Conservation (phyloP, 2,113 vertebrate genomes). For the Rhombomys opimus region DNA sequence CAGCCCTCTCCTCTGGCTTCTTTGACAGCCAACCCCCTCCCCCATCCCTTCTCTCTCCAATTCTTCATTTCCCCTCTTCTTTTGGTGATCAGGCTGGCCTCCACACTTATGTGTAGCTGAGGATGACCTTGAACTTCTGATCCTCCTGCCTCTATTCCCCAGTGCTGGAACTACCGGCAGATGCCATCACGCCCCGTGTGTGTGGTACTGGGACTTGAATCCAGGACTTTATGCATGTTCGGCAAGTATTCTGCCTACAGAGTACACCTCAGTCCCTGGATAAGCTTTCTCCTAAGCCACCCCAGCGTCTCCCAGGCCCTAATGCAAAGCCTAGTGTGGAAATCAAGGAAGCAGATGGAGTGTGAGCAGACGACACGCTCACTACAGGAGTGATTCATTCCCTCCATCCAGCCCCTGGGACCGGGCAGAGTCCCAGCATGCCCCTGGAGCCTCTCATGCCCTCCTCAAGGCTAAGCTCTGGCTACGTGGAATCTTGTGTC, state of each 20-base stretch:
- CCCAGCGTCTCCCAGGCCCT: background rate
- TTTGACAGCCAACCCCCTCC: background rate
- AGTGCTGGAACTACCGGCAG: background rate
- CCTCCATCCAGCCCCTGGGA: background rate
- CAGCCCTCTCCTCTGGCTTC: background rate
- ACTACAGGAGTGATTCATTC: accelerated
- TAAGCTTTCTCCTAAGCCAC: too few relatives aligned
- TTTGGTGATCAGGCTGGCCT: background rate
- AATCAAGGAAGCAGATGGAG: background rate
- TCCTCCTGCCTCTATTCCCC: background rate
- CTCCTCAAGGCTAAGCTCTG: background rate
- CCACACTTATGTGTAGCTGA: background rate
- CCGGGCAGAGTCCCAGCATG: background rate
- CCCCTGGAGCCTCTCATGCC: background rate
- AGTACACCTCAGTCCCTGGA: background rate
- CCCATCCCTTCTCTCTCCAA: background rate
- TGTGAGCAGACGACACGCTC: accelerated
- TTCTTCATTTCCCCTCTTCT: background rate
- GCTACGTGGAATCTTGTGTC: accelerated
- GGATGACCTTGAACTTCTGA: background rate
- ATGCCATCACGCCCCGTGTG: background rate
- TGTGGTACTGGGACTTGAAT: background rate
- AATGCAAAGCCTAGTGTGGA: background rate
- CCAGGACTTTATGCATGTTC: background rate
- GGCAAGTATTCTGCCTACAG: background rate